phyloP scores from a whole-genome alignment of 2,888 invertebrate genomes.

The Cacoxenus indagator region DNA sequence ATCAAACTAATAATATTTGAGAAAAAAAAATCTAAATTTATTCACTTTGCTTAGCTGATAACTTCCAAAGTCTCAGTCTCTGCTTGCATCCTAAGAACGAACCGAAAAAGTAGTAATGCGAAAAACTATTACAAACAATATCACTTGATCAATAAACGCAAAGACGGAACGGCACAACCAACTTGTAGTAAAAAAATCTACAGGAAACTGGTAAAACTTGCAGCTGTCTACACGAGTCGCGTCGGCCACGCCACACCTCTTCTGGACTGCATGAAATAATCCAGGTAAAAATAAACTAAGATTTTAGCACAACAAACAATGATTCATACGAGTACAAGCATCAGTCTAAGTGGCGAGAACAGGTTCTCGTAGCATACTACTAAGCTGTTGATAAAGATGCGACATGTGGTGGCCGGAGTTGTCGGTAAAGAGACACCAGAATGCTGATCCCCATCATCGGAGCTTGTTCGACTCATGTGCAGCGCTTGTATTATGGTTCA shows the following conservation, averaged over 20 bases:
- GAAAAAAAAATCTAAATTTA: too few relatives aligned
- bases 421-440: neutral
- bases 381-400: constrained; percentile 1
- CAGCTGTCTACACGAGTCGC: constrained; percentile 42
- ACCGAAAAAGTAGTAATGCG: neutral
- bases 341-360: constrained; percentile 40
- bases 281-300: constrained; percentile 2
- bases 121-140: constrained; percentile 19
- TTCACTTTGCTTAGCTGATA: neutral
- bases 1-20: too few relatives aligned
- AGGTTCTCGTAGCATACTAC: constrained; percentile 48
- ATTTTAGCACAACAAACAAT: constrained; percentile 54
- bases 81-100: neutral
- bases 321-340: constrained; percentile 60
- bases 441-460: constrained; percentile 6
- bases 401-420: neutral
- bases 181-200: neutral
- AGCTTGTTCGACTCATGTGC: constrained; percentile 22
- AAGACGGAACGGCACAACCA: neutral
- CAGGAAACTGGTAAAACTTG: constrained; percentile 45
- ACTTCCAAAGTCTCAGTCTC: neutral
- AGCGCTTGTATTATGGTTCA: constrained; percentile 60
- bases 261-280: neutral
- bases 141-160: constrained; percentile 21
- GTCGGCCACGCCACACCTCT: constrained; percentile 57